phyloP scores from a whole-genome alignment of 2,113 vertebrate species.

The Tachysurus fulvidraco region DNA sequence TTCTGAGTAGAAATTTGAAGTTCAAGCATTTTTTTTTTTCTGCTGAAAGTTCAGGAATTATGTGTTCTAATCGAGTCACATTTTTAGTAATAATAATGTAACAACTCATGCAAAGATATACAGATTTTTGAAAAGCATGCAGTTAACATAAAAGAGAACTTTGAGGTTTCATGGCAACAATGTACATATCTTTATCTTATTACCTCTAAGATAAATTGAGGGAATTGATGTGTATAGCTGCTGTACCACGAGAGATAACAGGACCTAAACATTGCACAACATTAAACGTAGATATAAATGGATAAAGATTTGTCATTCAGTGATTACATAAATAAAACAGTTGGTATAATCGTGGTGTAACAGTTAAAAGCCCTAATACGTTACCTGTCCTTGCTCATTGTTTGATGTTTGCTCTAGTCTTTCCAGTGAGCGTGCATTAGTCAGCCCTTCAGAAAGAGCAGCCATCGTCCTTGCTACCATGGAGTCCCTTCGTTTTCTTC shows the following conservation, averaged over 20 bases:
- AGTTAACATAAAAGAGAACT: not conserved
- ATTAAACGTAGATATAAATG: not conserved
- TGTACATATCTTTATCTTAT: no score
- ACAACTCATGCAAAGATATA: no score
- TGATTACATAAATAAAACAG: not conserved
- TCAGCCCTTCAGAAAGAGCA: slow-evolving; percentile 83
- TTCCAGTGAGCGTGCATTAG: slow-evolving; percentile 78
- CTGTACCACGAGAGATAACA: not conserved
- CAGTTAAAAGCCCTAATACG: not conserved
- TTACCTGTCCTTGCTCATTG: not conserved
- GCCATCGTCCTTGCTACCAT: slow-evolving; percentile 81
- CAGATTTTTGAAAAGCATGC: no score
- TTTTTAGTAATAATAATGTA: not conserved
- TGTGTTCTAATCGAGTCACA: not conserved
- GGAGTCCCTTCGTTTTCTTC: slow-evolving; percentile 85
- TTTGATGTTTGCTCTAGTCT: slow-evolving; percentile 71
- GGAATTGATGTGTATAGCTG: not conserved
- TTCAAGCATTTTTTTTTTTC: not conserved
- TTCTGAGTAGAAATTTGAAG: not conserved
- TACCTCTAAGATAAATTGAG: not conserved
- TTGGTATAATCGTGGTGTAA: no score
- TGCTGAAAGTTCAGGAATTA: not conserved
- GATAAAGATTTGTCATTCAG: not conserved
- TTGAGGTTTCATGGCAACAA: not conserved
- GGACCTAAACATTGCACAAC: no score